phyloP scores from a whole-genome alignment of 2,888 invertebrate genomes.

The Tetranychus piercei region DNA sequence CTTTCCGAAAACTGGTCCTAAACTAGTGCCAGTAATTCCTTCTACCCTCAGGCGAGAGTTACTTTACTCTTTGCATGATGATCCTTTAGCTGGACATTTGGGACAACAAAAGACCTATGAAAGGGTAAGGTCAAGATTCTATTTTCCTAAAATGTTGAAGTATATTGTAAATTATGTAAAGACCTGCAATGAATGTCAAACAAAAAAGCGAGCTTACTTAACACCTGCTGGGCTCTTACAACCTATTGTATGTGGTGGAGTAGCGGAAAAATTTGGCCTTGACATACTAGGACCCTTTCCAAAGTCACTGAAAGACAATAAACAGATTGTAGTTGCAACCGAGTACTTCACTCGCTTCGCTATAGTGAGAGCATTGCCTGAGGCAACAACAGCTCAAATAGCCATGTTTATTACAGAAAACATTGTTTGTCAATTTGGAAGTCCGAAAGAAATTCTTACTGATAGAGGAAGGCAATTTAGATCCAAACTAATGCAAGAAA shows the following conservation, averaged over 20 bases:
- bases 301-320: conserved; percentile 20
- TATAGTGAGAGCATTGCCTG: conserved; percentile 21
- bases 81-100: conserved; percentile 18
- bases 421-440: conserved; percentile 24
- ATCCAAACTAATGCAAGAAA: neutral
- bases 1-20: neutral
- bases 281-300: conserved; percentile 24
- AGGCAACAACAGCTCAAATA: conserved; percentile 22
- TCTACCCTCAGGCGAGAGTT: conserved; percentile 19
- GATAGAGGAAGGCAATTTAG: conserved; percentile 21
- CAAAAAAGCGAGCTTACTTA: conserved; percentile 12
- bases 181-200: conserved; percentile 12
- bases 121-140: conserved; percentile 10
- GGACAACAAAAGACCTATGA: conserved; percentile 15
- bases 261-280: conserved; percentile 17
- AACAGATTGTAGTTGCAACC: conserved; percentile 23
- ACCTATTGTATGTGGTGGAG: conserved; percentile 12
- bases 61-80: conserved; percentile 23
- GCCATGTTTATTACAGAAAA: conserved; percentile 23
- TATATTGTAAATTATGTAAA: conserved; percentile 16
- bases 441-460: conserved; percentile 22
- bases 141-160: conserved; percentile 10
- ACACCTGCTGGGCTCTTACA: conserved; percentile 12
- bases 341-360: conserved; percentile 24
- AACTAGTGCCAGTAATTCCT: conserved; percentile 19